A percentile compares a stretch with the other conserved stretches of the same genome.
Evolutionary conservation across 2,797 vertebrate species (phyloP).

Genomic region (Lutjanus argentimaculatus): DNA sequence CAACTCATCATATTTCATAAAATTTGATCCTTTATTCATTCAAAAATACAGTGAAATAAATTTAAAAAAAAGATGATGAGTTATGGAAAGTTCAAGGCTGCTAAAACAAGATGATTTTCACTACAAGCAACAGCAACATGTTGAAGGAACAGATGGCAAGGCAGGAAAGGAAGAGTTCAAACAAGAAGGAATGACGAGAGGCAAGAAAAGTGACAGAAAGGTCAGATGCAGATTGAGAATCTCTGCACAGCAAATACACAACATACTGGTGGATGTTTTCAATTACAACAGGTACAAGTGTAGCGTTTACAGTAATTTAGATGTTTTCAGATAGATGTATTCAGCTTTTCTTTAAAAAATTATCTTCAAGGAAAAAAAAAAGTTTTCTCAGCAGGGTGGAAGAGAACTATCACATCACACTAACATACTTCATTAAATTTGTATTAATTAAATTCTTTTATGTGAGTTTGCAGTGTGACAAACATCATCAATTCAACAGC

Average conservation of each 20-base stretch:
- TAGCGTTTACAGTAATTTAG: background rate
- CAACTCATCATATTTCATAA: background rate
- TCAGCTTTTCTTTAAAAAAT: background rate
- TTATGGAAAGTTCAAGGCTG: background rate
- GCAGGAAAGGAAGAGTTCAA: slow-evolving; percentile 36
- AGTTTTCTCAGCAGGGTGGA: background rate
- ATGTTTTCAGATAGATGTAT: slow-evolving; percentile 10
- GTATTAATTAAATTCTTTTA: too few relatives aligned
- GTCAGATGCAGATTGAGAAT: slow-evolving; percentile 37
- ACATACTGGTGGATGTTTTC: slow-evolving; percentile 6
- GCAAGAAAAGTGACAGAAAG: slow-evolving; percentile 30
- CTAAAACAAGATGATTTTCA: slow-evolving; percentile 18
- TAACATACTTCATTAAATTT: too few relatives aligned
- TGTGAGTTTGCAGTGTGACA: too few relatives aligned
- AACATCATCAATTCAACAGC: too few relatives aligned
- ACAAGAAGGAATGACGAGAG: slow-evolving; percentile 32
- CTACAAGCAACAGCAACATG: slow-evolving; percentile 33
- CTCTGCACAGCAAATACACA: slow-evolving; percentile 21
- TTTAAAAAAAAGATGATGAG: background rate
- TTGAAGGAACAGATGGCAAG: slow-evolving; percentile 45
- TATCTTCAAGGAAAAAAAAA: background rate
- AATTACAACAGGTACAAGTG: background rate
- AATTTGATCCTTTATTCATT: background rate
- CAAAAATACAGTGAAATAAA: slow-evolving; percentile 9
- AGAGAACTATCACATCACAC: background rate